phyloP scores from a whole-genome alignment of 1,140 invertebrate species.

The Steinernema feltiae region DNA sequence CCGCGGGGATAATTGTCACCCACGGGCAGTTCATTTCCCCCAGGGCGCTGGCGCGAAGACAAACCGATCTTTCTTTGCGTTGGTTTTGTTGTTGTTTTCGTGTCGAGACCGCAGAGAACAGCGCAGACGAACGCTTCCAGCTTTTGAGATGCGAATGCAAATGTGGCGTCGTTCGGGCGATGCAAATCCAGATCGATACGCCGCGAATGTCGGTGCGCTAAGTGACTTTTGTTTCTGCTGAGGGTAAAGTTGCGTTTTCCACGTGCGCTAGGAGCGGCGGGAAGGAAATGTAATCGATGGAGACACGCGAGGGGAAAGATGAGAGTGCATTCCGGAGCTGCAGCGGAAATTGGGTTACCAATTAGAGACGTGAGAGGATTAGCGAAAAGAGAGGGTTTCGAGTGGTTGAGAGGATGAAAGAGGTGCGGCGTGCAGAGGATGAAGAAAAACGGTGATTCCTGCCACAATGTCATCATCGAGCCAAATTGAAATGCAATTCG shows the following conservation, averaged over 20 bases:
- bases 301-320: not conserved
- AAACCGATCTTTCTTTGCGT: not conserved
- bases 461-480: no score
- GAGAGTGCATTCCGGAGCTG: not conserved
- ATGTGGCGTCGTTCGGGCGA: not conserved
- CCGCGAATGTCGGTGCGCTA: no score
- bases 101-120: no score
- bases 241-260: not conserved
- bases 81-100: not conserved
- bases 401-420: no score
- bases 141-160: not conserved
- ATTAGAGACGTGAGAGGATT: not conserved
- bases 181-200: not conserved
- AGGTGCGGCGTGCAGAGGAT: no score
- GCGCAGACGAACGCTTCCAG: no score
- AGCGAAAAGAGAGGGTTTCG: no score
- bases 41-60: no score
- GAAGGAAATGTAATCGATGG: not conserved
- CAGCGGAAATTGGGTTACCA: not conserved
- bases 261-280: not conserved
- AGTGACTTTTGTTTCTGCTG: not conserved
- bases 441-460: no score
- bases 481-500: no score
- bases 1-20: slow-evolving; percentile 11
- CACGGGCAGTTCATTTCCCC: not conserved